phyloP scores from a whole-genome alignment of 2,113 vertebrate species.

The Illadopsis cleaveri region DNA sequence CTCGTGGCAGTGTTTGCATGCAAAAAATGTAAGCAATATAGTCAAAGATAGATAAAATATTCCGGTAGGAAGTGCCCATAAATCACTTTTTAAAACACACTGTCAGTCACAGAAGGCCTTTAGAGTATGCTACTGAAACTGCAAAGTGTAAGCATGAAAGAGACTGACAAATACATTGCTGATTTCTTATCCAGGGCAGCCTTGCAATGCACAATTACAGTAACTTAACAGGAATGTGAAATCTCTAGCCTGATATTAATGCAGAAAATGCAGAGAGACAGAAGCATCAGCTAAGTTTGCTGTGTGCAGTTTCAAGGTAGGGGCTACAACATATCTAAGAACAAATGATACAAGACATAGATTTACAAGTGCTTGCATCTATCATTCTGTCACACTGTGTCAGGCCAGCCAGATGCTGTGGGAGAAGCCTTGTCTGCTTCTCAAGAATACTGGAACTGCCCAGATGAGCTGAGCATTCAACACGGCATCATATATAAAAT shows the following conservation, averaged over 20 bases:
- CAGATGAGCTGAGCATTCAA: neutral
- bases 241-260: constrained; percentile 26
- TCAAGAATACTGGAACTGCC: neutral
- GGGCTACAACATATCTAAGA: constrained; percentile 7
- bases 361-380: constrained; percentile 34
- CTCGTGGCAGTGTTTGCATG: neutral
- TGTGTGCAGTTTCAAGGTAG: constrained; percentile 23
- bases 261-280: constrained; percentile 30
- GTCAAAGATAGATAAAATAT: neutral
- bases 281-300: neutral
- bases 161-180: constrained; percentile 48
- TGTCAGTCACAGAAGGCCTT: constrained; percentile 34
- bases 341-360: constrained; percentile 43
- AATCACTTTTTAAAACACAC: constrained; percentile 21
- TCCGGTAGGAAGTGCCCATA: neutral
- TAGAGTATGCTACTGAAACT: neutral
- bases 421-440: neutral
- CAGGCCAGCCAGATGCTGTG: neutral
- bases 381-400: constrained; percentile 46
- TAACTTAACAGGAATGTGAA: constrained; percentile 13
- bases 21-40: neutral
- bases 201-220: neutral
- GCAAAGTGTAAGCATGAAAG: constrained; percentile 8
- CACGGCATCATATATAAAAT: neutral
- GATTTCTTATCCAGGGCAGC: constrained; percentile 43